Evolutionary conservation across 2,113 vertebrate genomes (phyloP), one percentile per base, ranked within the genome.

Genomic region (Phrynosoma blainvillii): DNA sequence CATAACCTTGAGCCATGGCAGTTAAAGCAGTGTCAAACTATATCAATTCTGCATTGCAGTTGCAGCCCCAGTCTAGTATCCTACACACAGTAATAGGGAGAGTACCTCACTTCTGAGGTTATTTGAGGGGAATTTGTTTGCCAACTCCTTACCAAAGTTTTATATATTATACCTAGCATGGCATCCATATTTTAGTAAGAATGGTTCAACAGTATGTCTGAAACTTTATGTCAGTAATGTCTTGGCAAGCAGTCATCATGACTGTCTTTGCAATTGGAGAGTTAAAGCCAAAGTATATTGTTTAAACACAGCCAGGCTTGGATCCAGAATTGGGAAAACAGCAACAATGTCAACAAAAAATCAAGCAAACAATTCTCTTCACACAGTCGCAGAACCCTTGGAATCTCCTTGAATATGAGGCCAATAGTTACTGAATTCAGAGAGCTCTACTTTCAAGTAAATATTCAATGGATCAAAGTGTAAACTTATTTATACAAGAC

Each of bases 401-500:
- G 36, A 66, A 54, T 71, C 42, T 83, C 30, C 40, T 52, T 68
- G 56, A 75, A 71, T 59, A 16, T 40, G 32, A 42, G 36, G 42
- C n/a, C 12, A 75, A n/a, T 13, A 36, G 71, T 11, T 25, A n/a
- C 8, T 81, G 52, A 40, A 81, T 74, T 65, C 36, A 42, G 68
- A 25, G 32, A 36, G 13, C 30, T 9, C 73, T 87, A 18, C 32
- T 71, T 87, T 6, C 32, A 80, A 59, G 52, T 73, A 81, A 81
- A 86, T 66, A 79, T 83, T 9, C 25, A 52, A 52, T 52, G 40
- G 42, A 74, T 73, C 78, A 62, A n/a, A 25, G 18, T 75, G 52
- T 73, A 59, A 73, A 54, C 81, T 59, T 81, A 74, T 81, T 87
- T 73, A 81, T n/a, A 42, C 47, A 32, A n/a, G 68, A 74, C 56